Conservation (phyloP, 2,888 invertebrate genomes). For the Odontocolon sp. region DNA sequence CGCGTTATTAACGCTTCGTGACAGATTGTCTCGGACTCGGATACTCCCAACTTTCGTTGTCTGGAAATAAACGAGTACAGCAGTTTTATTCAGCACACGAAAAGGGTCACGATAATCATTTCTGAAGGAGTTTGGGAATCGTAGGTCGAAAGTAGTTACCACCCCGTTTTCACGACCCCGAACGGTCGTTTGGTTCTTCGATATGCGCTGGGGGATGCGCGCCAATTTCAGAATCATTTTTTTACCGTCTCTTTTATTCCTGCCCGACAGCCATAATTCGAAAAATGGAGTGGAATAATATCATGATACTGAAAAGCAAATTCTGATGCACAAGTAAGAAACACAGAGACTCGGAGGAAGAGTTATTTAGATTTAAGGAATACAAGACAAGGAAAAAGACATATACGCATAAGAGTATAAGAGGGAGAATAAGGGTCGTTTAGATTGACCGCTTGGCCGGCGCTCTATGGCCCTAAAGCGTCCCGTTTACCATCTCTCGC, state of each 20-base stretch:
- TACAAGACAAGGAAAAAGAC: constrained; percentile 21
- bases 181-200: constrained; percentile 47
- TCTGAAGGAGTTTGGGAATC: constrained; percentile 8
- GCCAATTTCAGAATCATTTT: constrained; percentile 30
- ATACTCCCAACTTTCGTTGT: constrained; percentile 5
- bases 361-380: constrained; percentile 75
- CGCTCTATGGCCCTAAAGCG: constrained; percentile 79
- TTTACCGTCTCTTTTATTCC: not conserved
- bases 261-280: constrained; percentile 34
- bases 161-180: constrained; percentile 59
- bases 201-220: constrained; percentile 13
- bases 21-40: constrained; percentile 52
- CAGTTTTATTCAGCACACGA: not conserved
- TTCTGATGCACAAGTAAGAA: not conserved
- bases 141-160: constrained; percentile 58
- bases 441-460: constrained; percentile 79
- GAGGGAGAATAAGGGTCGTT: constrained; percentile 76
- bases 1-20: constrained; percentile 59
- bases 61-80: constrained; percentile 19
- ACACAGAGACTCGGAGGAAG: not conserved
- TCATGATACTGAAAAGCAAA: constrained; percentile 5
- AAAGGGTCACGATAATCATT: constrained; percentile 28
- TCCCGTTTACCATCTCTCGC: constrained; percentile 75
- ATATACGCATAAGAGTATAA: not conserved
- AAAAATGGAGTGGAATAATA: not conserved